phyloP scores from a whole-genome alignment of 2,113 vertebrate species.

The Eurystomus gularis region DNA sequence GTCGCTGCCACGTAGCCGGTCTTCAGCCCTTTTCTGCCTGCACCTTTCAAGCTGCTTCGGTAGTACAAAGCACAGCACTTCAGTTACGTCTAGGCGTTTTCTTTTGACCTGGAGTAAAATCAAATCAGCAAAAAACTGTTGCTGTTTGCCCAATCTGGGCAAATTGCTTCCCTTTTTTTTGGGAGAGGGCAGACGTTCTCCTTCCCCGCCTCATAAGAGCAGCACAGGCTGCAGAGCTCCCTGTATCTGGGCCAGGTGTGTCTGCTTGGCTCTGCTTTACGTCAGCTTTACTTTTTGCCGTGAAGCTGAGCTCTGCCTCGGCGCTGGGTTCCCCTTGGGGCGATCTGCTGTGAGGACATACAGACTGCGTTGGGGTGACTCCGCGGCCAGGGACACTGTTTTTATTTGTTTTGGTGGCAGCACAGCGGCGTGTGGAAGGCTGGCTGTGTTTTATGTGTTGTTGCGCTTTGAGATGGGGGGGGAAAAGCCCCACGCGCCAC shows the following conservation, averaged over 20 bases:
- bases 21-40: not conserved
- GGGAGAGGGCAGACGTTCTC: not conserved
- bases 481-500: not conserved
- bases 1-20: accelerated
- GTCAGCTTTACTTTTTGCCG: accelerated
- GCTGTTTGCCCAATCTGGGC: not conserved
- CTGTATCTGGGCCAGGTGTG: accelerated
- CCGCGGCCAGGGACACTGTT: accelerated
- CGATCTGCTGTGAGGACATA: accelerated
- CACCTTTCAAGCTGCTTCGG: accelerated
- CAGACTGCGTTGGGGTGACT: accelerated
- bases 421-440: accelerated
- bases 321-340: not conserved
- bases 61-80: not conserved
- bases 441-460: accelerated
- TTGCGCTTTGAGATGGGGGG: not conserved
- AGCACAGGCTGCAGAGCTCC: accelerated
- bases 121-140: not conserved
- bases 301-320: not conserved
- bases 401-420: not conserved
- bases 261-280: not conserved
- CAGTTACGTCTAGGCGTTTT: accelerated
- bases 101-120: not conserved
- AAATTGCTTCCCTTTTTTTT: not conserved
- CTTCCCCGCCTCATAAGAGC: accelerated